Evolutionary conservation across 92 coral and sea anemone species (phyloP), one percentile per base, ranked within the genome.

Genomic region (Zoanthus solanderi): DNA sequence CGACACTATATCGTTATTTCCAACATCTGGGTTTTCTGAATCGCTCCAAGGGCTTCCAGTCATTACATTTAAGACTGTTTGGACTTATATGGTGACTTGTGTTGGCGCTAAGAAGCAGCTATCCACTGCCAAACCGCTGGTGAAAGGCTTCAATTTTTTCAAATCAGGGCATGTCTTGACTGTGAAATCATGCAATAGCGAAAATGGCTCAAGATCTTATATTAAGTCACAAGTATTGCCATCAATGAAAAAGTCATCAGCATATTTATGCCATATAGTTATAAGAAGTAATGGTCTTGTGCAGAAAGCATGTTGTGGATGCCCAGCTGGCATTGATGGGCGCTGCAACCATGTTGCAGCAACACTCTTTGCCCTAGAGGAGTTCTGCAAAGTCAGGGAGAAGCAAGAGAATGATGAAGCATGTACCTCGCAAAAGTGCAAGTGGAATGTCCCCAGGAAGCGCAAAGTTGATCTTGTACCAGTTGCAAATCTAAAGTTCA

Each of bases 341-440:
- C 57, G 91, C 31, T 88, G 91, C 45, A 88, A 83, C 81, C 89
- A 89, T 84, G 89, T 89, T 76, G 87, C 92, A 15, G 92, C 92
- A 72, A 89, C 92, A 57, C 29, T 63, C 23, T 84, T 84, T 77
- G 79, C 90, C 58, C 84, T 89, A 37, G 92, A 84, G 46, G 76
- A 84, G 75, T 72, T 58, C 63, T 75, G 84, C 53, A 88, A 88
- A 71, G 79, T 83, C 31, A 80, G 71, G 45, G 91, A 50, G 48
- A 72, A 74, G 54, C 46, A 54, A 72, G 52, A 53, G 29, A 54
- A 53, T 50, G 83, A 72, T 46, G 89, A 45, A 83, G 61, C 91
- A 11, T 83, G 83, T 44, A 88, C 91, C 31, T 83, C 91, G 1
- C 31, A 80, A 58, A 50, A 31, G 50, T 88, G 89, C 72, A 82